A percentile compares a stretch with the other conserved stretches of the same genome.
These are phyloP conservation scores for Empis livida DNA, from an alignment of 2,888 invertebrate species.

Conservation along the genomic window DNA sequence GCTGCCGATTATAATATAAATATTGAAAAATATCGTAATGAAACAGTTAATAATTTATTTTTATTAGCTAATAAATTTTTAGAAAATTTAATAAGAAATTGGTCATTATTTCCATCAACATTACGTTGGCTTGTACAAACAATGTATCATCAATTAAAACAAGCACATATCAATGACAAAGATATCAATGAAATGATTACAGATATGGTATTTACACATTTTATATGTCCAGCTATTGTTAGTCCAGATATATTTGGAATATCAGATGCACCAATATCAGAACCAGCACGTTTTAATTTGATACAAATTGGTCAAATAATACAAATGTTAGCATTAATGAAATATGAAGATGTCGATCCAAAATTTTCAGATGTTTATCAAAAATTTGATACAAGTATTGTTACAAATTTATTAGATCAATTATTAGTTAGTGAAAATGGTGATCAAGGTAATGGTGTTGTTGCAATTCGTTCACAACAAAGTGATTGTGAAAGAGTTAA, in stretches of 20 bases:
- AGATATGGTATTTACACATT: slow-evolving; percentile 84
- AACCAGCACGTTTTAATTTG: slow-evolving; percentile 79
- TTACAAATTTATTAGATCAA: slow-evolving; percentile 64
- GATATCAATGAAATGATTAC: slow-evolving; percentile 58
- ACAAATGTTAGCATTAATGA: slow-evolving; percentile 77
- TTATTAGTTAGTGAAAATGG: slow-evolving; percentile 40
- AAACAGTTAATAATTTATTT: slow-evolving; percentile 65
- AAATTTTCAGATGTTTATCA: slow-evolving; percentile 63
- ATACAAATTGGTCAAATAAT: slow-evolving; percentile 86
- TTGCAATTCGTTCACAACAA: slow-evolving; percentile 33
- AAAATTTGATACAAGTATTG: slow-evolving; percentile 66
- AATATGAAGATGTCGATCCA: slow-evolving; percentile 66
- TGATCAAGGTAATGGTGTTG: slow-evolving; percentile 25
- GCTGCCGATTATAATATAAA: slow-evolving; percentile 59
- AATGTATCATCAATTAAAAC: slow-evolving; percentile 55
- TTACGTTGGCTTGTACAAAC: slow-evolving; percentile 85
- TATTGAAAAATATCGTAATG: slow-evolving; percentile 63
- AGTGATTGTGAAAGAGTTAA: slow-evolving; percentile 50
- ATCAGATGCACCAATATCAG: slow-evolving; percentile 82
- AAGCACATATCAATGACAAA: slow-evolving; percentile 35
- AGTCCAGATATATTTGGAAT: slow-evolving; percentile 94
- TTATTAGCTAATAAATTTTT: slow-evolving; percentile 72
- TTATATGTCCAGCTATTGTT: slow-evolving; percentile 92
- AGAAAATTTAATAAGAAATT: slow-evolving; percentile 64
- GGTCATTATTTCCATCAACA: slow-evolving; percentile 81